Evolutionary conservation across 1,140 invertebrate genomes (phyloP), one percentile per base, ranked within the genome.

Genomic region (Berghia stephanieae): DNA sequence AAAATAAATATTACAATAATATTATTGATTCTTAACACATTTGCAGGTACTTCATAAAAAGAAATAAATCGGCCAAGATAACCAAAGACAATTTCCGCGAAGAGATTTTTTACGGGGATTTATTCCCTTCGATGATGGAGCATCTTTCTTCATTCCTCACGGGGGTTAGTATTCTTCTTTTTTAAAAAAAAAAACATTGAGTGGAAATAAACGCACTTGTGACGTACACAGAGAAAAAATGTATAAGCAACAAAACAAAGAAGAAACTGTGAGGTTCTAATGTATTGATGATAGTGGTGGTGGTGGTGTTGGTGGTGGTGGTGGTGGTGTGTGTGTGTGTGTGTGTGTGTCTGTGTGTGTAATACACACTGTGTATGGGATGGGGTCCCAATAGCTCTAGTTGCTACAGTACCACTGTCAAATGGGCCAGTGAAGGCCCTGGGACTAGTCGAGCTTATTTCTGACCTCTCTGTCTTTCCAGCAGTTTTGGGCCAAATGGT

Each of bases 101-200:
- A 44, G 92, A 93, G 83, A 90, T 98, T 0, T 93, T 97, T 36
- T 93, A 93, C 86, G 97, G 97, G 6, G 96, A 98, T 89, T 89
- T 98, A 79, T 94, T 95, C 1, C 93, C 94, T 68, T 93, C 95
- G 81, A 93, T 96, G 24, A 94, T 98, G 60, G 96, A 98, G 84
- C 94, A 97, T 86, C 88, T 98, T 36, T 95, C 96, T 10, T 93
- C 94, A 0, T 91, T 98, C 80, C 94, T 98, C 0, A 96, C 98
- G 85, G 96, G 98, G 89, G 95, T 95, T 83, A 88, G 78, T 77
- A 71, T 34, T 67, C 38, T 66, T n/a, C 4, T 34, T 16, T 36
- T 21, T 31, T 36, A 3, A 2, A 46, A 0, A 10, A 46, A 31
- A 34, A 18, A 13, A 46, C 4, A 6, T 42, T 3, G 8, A 63